Percentiles rank a stretch among this genome's conserved stretches.
These are phyloP conservation scores for Prunella strophiata DNA, from an alignment of 2,797 vertebrate species.

Conservation along the genomic window DNA sequence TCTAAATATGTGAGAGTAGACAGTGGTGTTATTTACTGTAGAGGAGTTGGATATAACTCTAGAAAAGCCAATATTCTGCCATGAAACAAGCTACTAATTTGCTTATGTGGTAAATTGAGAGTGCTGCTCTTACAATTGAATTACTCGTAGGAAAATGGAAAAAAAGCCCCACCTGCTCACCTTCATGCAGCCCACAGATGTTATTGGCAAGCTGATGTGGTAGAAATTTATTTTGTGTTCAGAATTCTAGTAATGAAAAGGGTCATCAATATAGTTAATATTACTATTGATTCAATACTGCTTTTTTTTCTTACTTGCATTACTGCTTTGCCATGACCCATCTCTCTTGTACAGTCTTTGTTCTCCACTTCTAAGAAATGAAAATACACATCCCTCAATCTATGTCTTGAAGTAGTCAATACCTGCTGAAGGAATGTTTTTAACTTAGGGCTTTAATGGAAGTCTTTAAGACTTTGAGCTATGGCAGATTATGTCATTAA, in stretches of 20 bases:
- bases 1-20: not conserved
- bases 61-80: not conserved
- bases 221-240: slow-evolving; percentile 37
- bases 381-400: not conserved
- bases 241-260: slow-evolving; percentile 35
- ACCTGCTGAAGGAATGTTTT: not conserved
- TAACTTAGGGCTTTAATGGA: not conserved
- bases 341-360: not conserved
- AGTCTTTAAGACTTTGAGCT: not conserved
- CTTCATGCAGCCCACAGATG: not conserved
- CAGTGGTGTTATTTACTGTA: not conserved
- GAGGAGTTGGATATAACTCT: not conserved
- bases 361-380: not conserved
- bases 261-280: slow-evolving; percentile 43
- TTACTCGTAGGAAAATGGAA: not conserved
- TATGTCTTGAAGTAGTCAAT: slow-evolving; percentile 22
- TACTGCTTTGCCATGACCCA: not conserved
- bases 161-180: not conserved
- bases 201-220: not conserved
- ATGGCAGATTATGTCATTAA: not conserved
- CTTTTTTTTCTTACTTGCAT: not conserved
- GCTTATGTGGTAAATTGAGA: not conserved
- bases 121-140: not conserved
- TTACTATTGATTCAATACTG: slow-evolving; percentile 52
- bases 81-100: not conserved